A percentile compares a stretch with the other conserved stretches of the same genome.
Conservation (phyloP, 1,140 invertebrate species). For the Neodiprion pinetum region DNA sequence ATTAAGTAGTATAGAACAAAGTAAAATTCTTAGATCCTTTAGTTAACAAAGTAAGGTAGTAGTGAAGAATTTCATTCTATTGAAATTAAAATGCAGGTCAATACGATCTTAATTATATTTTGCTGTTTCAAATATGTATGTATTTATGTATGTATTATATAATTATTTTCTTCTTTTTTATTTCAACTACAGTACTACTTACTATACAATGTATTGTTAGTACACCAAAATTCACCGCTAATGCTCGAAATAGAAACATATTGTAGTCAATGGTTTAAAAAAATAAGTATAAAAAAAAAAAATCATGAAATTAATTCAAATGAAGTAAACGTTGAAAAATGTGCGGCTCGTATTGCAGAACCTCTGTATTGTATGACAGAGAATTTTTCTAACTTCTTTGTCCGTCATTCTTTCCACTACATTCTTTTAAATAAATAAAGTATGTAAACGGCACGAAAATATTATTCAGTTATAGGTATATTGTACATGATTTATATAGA, state of each 20-base stretch:
- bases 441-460: neutral
- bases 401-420: neutral
- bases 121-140: constrained; percentile 17
- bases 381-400: neutral
- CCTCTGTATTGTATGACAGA: too few species aligned
- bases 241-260: constrained; percentile 1
- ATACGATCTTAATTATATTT: neutral
- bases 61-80: neutral
- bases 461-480: too few species aligned
- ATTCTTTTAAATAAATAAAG: constrained; percentile 1
- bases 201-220: constrained; percentile 51
- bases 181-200: constrained; percentile 51
- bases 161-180: constrained; percentile 40
- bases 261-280: neutral
- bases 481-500: neutral
- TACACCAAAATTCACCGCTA: constrained; percentile 41
- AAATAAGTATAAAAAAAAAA: neutral
- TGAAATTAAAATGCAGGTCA: neutral
- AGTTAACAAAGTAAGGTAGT: neutral
- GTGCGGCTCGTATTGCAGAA: neutral
- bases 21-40: too few species aligned
- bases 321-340: neutral
- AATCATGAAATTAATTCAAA: neutral
- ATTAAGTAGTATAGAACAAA: too few species aligned
- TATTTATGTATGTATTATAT: constrained; percentile 16